A percentile compares a stretch with the other conserved stretches of the same genome.
These are phyloP conservation scores for Tokudaia muenninki DNA, from an alignment of 2,797 vertebrate genomes.

Conservation along the genomic window DNA sequence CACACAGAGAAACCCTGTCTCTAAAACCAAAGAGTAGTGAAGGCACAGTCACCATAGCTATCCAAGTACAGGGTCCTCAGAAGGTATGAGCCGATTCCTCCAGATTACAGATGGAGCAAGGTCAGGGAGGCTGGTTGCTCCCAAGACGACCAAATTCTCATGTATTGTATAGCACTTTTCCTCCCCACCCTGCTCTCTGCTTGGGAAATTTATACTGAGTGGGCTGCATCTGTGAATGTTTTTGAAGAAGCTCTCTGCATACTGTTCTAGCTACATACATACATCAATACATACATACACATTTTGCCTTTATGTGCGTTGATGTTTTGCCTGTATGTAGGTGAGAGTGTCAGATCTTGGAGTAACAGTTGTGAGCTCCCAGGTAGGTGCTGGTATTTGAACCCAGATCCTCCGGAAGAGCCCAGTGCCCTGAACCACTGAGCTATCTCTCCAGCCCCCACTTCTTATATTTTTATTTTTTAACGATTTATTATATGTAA, in stretches of 20 bases:
- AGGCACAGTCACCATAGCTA: background rate
- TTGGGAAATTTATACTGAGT: slow-evolving; percentile 34
- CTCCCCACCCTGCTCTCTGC: background rate
- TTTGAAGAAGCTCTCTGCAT: background rate
- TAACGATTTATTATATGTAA: background rate
- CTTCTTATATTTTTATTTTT: background rate
- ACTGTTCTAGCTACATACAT: background rate
- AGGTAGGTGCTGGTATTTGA: background rate
- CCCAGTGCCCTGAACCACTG: no score
- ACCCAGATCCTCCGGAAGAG: no score
- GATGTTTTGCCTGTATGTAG: background rate
- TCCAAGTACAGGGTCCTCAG: background rate
- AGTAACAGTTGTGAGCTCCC: background rate
- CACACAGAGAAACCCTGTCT: background rate
- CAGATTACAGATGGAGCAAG: background rate
- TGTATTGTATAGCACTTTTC: background rate
- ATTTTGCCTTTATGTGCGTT: background rate
- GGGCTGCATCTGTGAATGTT: background rate
- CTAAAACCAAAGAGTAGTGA: background rate
- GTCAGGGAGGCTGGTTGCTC: slow-evolving; percentile 5
- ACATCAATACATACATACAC: no score
- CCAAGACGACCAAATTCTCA: background rate
- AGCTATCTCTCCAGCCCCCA: no score
- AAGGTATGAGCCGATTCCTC: background rate
- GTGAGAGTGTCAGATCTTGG: background rate